Evolutionary conservation across 2,888 invertebrate genomes (phyloP), one percentile per base, ranked within the genome.

Genomic region (Stegana nigrithorax): DNA sequence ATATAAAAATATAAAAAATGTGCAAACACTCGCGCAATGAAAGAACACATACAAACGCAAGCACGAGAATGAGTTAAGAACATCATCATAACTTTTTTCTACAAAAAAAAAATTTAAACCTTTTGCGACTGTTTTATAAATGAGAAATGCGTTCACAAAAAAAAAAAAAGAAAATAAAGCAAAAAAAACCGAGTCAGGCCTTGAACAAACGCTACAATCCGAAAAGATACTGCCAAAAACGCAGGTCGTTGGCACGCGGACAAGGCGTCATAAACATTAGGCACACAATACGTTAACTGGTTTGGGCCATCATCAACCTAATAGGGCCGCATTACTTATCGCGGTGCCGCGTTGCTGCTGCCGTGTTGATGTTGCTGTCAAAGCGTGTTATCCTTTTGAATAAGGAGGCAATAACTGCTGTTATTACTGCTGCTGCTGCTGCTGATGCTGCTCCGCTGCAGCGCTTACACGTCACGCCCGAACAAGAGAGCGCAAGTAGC

Each of bases 21-120:
- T 23, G 39, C 60, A 51, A 63, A 44, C 64, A 51, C 51, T 74
- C 67, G 66, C 78, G 67, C n/a, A n/a, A n/a, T 80, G 75, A 78
- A 75, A 78, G 80, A 70, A 51, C 36, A 47, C 32, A 19, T 36
- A 47, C 47, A 47, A 45, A 59, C 17, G 32, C 25, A 39, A 21
- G 17, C 50, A n/a, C 26, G 44, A 60, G 17, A 39, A 51, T 32
- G 17, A 50, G 36, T 60, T 51, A 51, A 50, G 50, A 47, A 36
- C 32, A 23, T 29, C 12, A 47, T n/a, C n/a, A n/a, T n/a, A n/a
- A n/a, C n/a, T n/a, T n/a, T n/a, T n/a, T n/a, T n/a, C n/a, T n/a
- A n/a, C n/a, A n/a, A n/a, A n/a, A n/a, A n/a, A n/a, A n/a, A n/a
- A n/a, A n/a, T n/a, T n/a, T n/a, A n/a, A n/a, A n/a, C n/a, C n/a